These are phyloP conservation scores for Harpalus rubripes DNA, from an alignment of 2,888 invertebrate genomes.

Conservation along the genomic window DNA sequence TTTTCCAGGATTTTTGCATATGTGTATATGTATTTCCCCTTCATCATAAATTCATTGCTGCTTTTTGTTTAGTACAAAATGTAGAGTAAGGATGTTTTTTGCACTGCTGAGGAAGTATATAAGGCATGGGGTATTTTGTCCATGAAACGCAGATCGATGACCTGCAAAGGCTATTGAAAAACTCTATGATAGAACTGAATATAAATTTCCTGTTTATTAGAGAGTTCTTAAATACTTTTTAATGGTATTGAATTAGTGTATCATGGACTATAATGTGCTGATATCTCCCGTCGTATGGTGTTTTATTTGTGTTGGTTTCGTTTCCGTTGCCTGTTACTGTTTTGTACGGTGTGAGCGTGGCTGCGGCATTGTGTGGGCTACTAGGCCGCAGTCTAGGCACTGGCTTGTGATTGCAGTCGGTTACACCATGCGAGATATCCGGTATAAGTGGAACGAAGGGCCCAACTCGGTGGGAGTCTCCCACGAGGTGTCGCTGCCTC, in stretches of 20 bases:
- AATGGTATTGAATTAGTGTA: background rate
- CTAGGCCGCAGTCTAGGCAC: conserved; percentile 72
- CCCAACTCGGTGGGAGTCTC: conserved; percentile 97
- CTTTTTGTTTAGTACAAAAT: background rate
- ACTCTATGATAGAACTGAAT: background rate
- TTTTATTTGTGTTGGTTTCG: conserved; percentile 20
- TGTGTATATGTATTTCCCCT: no score
- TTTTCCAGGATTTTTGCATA: no score
- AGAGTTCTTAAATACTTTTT: background rate
- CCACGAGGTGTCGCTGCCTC: conserved; percentile 97
- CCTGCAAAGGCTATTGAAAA: background rate
- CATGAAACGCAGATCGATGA: background rate
- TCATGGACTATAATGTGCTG: background rate
- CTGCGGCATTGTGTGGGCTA: conserved; percentile 70
- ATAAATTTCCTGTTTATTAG: background rate
- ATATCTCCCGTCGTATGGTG: background rate
- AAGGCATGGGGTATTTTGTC: background rate
- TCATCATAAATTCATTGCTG: no score
- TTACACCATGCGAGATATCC: conserved; percentile 98
- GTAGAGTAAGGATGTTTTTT: background rate
- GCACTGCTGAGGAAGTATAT: background rate
- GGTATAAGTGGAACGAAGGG: conserved; percentile 98
- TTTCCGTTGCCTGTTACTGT: conserved; percentile 62
- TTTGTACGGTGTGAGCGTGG: conserved; percentile 71
- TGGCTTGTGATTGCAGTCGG: conserved; percentile 88